These are phyloP conservation scores for Zoroaster sp. DNA, from an alignment of 53 echinoderm and acorn worm species.

Conservation along the genomic window DNA sequence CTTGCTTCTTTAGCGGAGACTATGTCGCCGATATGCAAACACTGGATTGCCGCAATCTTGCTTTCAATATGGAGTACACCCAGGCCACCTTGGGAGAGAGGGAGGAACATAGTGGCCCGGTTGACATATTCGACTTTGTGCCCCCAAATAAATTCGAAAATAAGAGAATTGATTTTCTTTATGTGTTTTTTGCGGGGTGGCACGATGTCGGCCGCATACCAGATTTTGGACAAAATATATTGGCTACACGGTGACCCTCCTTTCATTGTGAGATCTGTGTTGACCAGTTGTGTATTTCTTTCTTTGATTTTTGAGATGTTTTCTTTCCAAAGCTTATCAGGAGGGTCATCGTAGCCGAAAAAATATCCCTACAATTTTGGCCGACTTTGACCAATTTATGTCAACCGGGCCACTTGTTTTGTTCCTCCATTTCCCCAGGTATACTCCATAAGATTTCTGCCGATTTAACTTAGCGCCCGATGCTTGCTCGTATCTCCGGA, in stretches of 20 bases:
- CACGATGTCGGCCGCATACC: not conserved
- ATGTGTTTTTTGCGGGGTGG: not conserved
- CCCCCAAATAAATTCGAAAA: conserved; percentile 12
- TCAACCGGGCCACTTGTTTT: too few relatives aligned
- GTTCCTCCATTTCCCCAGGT: too few relatives aligned
- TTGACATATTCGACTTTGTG: too few relatives aligned
- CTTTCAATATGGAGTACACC: not conserved
- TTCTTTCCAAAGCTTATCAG: not conserved
- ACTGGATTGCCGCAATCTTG: not conserved
- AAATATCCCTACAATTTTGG: too few relatives aligned
- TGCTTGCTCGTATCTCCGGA: too few relatives aligned
- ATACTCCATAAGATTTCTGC: too few relatives aligned
- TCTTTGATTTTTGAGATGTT: too few relatives aligned
- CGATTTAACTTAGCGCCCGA: too few relatives aligned
- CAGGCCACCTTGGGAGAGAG: not conserved
- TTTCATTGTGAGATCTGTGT: not conserved
- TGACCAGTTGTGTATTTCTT: too few relatives aligned
- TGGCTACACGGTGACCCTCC: not conserved
- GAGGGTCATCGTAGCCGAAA: not conserved
- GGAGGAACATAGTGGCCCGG: not conserved
- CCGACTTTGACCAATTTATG: too few relatives aligned
- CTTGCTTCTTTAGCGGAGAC: too few relatives aligned
- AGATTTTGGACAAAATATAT: not conserved
- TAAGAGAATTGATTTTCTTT: not conserved
- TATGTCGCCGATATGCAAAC: not conserved